Conservation (phyloP, 92 coral and sea anemone species). For the Epizoanthus ramosus region DNA sequence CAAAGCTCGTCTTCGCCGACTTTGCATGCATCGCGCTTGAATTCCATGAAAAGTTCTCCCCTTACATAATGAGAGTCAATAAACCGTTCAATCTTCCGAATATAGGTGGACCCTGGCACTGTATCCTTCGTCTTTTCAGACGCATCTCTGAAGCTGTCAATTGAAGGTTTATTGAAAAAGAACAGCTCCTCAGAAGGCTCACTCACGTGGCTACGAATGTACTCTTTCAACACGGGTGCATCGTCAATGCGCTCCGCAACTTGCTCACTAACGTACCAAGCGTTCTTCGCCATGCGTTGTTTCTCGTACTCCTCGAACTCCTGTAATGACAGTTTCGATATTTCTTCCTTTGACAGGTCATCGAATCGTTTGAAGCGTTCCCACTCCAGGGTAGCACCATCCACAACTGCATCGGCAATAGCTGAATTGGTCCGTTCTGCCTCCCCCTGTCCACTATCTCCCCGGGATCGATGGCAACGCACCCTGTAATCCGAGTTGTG, state of each 20-base stretch:
- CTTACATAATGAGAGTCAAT: conserved; percentile 47
- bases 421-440: conserved; percentile 52
- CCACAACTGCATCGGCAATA: conserved; percentile 48
- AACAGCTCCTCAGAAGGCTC: conserved; percentile 50
- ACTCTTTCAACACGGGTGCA: conserved; percentile 48
- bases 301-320: not conserved
- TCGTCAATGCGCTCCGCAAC: conserved; percentile 49
- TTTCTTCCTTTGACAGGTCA: conserved; percentile 16
- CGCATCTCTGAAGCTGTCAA: conserved; percentile 40
- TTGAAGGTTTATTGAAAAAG: conserved; percentile 45
- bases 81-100: conserved; percentile 28
- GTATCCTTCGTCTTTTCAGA: conserved; percentile 37
- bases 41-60: conserved; percentile 59
- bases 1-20: conserved; percentile 44
- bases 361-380: conserved; percentile 12
- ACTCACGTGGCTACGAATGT: conserved; percentile 38
- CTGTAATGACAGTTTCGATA: conserved; percentile 16
- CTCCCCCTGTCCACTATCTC: conserved; percentile 42
- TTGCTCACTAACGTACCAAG: too few relatives aligned
- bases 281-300: too few relatives aligned
- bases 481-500: conserved; percentile 38
- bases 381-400: conserved; percentile 16
- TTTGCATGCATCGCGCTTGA: conserved; percentile 31
- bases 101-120: conserved; percentile 46
- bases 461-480: conserved; percentile 41